These are phyloP conservation scores for Lordiphosa clarofinis DNA, from an alignment of 1,140 invertebrate species.

Conservation along the genomic window DNA sequence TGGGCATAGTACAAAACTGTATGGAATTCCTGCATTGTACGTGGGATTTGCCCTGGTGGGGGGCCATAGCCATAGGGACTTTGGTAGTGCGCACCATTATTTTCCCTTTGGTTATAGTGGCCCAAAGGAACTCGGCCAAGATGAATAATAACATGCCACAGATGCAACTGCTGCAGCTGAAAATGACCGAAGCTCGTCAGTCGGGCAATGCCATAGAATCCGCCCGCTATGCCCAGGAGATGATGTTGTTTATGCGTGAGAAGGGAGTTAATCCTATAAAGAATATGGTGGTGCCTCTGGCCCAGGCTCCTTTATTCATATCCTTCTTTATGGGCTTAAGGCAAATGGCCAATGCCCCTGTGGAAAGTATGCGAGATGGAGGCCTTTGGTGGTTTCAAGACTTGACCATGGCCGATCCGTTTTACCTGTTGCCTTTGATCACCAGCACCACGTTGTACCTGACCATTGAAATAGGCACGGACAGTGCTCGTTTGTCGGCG, in stretches of 20 bases:
- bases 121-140: conserved; percentile 88
- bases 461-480: conserved; percentile 93
- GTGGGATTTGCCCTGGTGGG: conserved; percentile 94
- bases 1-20: conserved; percentile 88
- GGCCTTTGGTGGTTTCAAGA: conserved; percentile 96
- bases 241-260: conserved; percentile 89
- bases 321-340: conserved; percentile 93
- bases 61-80: conserved; percentile 89
- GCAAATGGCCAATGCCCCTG: conserved; percentile 91
- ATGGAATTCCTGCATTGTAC: conserved; percentile 91
- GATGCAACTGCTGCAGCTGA: conserved; percentile 88
- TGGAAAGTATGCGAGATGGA: conserved; percentile 93
- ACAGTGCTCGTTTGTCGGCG: conserved; percentile 84
- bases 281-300: conserved; percentile 88
- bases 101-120: conserved; percentile 90
- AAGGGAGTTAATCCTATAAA: conserved; percentile 90
- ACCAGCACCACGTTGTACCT: conserved; percentile 89
- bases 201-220: conserved; percentile 90
- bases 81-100: conserved; percentile 85
- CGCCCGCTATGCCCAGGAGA: conserved; percentile 86
- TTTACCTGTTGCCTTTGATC: conserved; percentile 91
- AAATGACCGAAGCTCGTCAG: conserved; percentile 90
- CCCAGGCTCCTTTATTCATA: conserved; percentile 94
- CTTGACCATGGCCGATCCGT: conserved; percentile 94
- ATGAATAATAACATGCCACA: conserved; percentile 91